Evolutionary conservation across 2,113 vertebrate species (phyloP).

Genomic region (Cynopterus brachyotis): DNA sequence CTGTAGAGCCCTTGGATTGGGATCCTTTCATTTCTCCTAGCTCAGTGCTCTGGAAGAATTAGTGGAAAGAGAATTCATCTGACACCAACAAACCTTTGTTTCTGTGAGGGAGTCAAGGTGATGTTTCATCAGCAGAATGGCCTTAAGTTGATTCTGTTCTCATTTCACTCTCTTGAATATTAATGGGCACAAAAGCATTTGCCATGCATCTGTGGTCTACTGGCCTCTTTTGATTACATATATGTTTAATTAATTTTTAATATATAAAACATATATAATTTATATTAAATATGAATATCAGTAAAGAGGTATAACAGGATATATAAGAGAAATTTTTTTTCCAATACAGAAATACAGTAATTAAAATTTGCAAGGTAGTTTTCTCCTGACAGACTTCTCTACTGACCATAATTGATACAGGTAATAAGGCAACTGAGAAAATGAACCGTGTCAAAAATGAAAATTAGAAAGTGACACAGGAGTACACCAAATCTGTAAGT

Average conservation of each 20-base stretch:
- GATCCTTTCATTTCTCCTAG: background rate
- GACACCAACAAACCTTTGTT: background rate
- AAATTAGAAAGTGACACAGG: background rate
- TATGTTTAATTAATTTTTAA: background rate
- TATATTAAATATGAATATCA: background rate
- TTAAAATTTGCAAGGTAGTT: background rate
- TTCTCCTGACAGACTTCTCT: background rate
- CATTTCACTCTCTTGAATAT: background rate
- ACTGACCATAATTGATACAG: background rate
- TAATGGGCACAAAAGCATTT: background rate
- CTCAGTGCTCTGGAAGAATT: background rate
- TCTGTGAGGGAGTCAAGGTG: background rate
- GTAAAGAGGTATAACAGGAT: background rate
- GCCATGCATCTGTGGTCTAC: background rate
- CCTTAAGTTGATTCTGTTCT: background rate
- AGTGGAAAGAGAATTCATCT: background rate
- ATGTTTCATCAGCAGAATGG: background rate
- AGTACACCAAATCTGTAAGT: background rate
- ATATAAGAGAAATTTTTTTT: background rate
- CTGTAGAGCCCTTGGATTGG: background rate
- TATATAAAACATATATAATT: background rate
- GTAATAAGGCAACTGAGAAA: background rate
- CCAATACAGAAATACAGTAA: background rate
- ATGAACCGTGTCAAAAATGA: background rate
- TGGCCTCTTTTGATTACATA: background rate